These are phyloP conservation scores for Trigoniulus corallinus DNA, from an alignment of 1,140 invertebrate genomes.

Conservation along the genomic window DNA sequence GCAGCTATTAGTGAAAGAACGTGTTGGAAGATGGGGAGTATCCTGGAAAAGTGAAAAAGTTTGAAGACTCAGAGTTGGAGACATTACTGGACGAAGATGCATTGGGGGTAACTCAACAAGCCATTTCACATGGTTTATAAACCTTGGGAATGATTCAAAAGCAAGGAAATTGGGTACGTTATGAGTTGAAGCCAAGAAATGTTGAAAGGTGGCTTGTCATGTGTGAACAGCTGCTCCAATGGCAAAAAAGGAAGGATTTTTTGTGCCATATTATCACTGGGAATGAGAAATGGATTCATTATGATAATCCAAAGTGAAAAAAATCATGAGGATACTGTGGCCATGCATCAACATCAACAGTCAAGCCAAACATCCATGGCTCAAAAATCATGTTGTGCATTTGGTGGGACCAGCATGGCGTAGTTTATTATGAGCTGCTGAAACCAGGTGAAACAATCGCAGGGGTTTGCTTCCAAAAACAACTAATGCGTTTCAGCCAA, in stretches of 20 bases:
- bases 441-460: conserved; percentile 8
- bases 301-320: conserved; percentile 4
- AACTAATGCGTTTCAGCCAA: conserved; percentile 4
- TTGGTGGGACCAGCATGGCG: conserved; percentile 9
- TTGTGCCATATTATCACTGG: conserved; percentile 7
- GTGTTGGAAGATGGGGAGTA: too few species aligned
- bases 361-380: conserved; percentile 5
- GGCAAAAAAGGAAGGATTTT: not conserved
- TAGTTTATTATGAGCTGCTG: conserved; percentile 11
- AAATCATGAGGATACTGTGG: conserved; percentile 1
- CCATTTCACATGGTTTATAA: not conserved
- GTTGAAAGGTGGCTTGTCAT: not conserved
- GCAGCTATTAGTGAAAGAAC: too few species aligned
- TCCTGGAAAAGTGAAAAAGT: too few species aligned
- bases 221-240: not conserved
- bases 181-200: not conserved
- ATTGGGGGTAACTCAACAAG: not conserved
- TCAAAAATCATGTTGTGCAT: conserved; percentile 10
- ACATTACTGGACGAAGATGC: conserved; percentile 2
- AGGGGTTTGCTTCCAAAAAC: not conserved
- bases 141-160: conserved; percentile 1
- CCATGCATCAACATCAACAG: conserved; percentile 6
- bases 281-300: conserved; percentile 9
- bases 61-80: conserved; percentile 7
- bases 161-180: not conserved